Evolutionary conservation across 2,797 vertebrate genomes (phyloP), one percentile per base, ranked within the genome.

Genomic region (Taenioides sp.): DNA sequence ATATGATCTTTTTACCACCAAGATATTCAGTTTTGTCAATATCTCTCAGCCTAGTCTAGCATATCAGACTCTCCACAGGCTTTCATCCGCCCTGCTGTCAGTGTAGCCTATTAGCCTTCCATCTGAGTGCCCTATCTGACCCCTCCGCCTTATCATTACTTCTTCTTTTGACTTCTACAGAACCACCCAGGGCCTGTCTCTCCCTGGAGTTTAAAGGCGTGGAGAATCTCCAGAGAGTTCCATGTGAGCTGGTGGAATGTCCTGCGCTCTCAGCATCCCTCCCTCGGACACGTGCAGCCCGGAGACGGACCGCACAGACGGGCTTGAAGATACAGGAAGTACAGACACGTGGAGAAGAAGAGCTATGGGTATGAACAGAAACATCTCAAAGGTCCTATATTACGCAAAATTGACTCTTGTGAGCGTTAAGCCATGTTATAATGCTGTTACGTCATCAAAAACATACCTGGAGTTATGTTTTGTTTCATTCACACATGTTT

Each of bases 231-330:
- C 14, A 68, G 54, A 67, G 78, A 69, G 37, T 79, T 87, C 82
- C 83, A 81, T 87, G 83, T 90, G 80, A 91, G 79, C 78, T 76
- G 70, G 74, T 83, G 89, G 89, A 91, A 91, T 89, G 89, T 92
- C 86, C 87, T 87, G 76, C 58, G 59, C 59, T 58, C 71, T 62
- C 52, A 69, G 67, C 75, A 79, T 73, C 72, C 71, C 78, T 54
- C 78, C 50, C 65, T 28, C 69, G 58, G 74, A 80, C 81, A 88
- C 69, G 73, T 83, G 83, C 67, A 60, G 59, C 78, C 81, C 78
- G 76, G 84, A 65, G 75, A 78, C 75, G 74, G 88, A 71, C 75
- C 65, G 40, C 67, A 79, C 34, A 73, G 73, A 82, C 77, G 67
- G 6, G 55, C 55, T n/a, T 65, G 58, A 70, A 68, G 82, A 80